Percentiles rank a stretch among this genome's conserved stretches.
These are phyloP conservation scores for Mercenaria mercenaria DNA, from an alignment of 1,140 invertebrate genomes.

Conservation along the genomic window DNA sequence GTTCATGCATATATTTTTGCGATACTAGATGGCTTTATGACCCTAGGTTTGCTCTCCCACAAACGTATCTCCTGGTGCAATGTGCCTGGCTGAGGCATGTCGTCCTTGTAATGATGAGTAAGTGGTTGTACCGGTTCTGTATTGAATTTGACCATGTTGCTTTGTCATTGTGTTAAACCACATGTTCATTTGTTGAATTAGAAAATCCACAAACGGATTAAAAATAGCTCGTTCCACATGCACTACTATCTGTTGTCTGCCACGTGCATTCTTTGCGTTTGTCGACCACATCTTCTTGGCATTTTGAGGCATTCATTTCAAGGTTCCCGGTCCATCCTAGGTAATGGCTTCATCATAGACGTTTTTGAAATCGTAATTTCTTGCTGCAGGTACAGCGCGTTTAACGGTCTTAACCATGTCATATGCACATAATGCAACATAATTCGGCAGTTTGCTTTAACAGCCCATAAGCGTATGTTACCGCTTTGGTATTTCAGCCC, in stretches of 20 bases:
- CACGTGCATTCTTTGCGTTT: slow-evolving; percentile 47
- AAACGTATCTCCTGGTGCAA: background rate
- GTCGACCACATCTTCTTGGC: background rate
- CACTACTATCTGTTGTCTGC: background rate
- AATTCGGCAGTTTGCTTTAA: too few species aligned
- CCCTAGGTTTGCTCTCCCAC: background rate
- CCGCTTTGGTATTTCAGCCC: slow-evolving; percentile 40
- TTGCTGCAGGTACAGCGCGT: background rate
- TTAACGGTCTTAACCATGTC: slow-evolving; percentile 51
- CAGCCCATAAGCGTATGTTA: slow-evolving; percentile 13
- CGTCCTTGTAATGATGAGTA: background rate
- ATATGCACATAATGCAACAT: too few species aligned
- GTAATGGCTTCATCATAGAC: too few species aligned
- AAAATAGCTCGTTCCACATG: slow-evolving; percentile 40
- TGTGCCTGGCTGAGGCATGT: too few species aligned
- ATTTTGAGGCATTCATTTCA: slow-evolving; percentile 2
- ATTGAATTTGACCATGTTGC: background rate
- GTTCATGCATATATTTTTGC: too few species aligned
- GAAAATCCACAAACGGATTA: slow-evolving; percentile 51
- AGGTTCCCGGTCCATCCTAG: slow-evolving; percentile 13
- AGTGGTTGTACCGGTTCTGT: background rate
- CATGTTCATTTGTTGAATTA: slow-evolving; percentile 1
- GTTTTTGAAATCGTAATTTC: slow-evolving; percentile 5
- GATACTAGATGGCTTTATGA: background rate
- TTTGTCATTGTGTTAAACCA: slow-evolving; percentile 19